Conservation (phyloP, 2,797 vertebrate species). For the Epinephelus malabaricus region DNA sequence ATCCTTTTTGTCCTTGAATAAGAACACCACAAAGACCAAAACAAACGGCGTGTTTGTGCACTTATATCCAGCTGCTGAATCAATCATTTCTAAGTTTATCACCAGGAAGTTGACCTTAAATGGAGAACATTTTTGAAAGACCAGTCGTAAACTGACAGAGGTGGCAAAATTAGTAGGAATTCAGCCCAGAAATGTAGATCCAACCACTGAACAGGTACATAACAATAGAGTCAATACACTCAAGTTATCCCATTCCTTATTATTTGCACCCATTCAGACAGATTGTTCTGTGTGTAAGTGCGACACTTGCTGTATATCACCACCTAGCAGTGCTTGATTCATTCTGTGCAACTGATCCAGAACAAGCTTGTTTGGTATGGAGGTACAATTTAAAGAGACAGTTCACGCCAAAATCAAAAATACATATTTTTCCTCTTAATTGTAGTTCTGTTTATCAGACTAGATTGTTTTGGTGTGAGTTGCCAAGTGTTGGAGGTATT, state of each 20-base stretch:
- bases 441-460: too few relatives aligned
- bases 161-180: not conserved
- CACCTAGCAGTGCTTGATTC: not conserved
- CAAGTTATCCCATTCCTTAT: not conserved
- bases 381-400: conserved; percentile 3
- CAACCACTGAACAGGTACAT: not conserved
- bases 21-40: not conserved
- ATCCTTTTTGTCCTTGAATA: conserved; percentile 2
- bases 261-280: not conserved
- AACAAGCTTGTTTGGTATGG: too few relatives aligned
- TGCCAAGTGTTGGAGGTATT: too few relatives aligned
- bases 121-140: not conserved
- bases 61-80: not conserved
- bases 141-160: not conserved
- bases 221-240: not conserved
- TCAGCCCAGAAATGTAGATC: not conserved
- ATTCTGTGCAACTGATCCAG: not conserved
- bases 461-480: too few relatives aligned
- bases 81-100: not conserved
- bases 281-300: not conserved
- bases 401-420: not conserved
- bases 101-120: not conserved
- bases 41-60: not conserved
- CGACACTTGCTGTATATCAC: not conserved
- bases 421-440: not conserved